Evolutionary conservation across 2,888 invertebrate species (phyloP), one percentile per base, ranked within the genome.

Genomic region (Latrodectus elegans): DNA sequence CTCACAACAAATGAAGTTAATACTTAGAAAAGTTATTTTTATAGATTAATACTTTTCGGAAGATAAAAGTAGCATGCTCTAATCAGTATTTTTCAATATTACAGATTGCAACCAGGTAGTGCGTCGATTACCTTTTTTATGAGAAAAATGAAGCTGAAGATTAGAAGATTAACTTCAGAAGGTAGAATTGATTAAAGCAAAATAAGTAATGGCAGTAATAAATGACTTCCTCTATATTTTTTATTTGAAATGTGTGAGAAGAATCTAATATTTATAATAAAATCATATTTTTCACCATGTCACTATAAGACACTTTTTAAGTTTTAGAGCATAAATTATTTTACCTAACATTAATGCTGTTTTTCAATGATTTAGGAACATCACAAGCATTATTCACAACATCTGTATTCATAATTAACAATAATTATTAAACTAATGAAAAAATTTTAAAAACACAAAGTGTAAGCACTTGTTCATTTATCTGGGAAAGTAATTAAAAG

Each of bases 371-470:
- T 17, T 22, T 6, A n/a, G 49, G 49, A 71, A 49, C 71, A 71
- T 15, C 49, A 68, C n/a, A 49, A 71, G 14, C 15, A 71, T 49
- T 71, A 9, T 51, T 38, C 51, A 49, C 49, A n/a, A 71, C 22
- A 15, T 10, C 51, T 51, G 71, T 60, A 60, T 60, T 60, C 60
- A 11, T 65, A 81, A 81, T 74, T 75, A 82, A 75, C 60, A 82
- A 74, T 60, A 49, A 70, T 82, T 55, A 75, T 75, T 79, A 79
- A 71, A 71, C 51, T 53, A 26, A 49, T n/a, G n/a, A 79, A 79
- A n/a, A 67, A 68, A 68, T n/a, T 51, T 49, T 49, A n/a, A 51
- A 38, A 67, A 10, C 12, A 6, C 10, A 72, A 17, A 51, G n/a
- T 26, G 49, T 14, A 65, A 72, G 38, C 38, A 38, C 38, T 38